Conservation (phyloP, 2,113 vertebrate species). For the Strix aluco region DNA sequence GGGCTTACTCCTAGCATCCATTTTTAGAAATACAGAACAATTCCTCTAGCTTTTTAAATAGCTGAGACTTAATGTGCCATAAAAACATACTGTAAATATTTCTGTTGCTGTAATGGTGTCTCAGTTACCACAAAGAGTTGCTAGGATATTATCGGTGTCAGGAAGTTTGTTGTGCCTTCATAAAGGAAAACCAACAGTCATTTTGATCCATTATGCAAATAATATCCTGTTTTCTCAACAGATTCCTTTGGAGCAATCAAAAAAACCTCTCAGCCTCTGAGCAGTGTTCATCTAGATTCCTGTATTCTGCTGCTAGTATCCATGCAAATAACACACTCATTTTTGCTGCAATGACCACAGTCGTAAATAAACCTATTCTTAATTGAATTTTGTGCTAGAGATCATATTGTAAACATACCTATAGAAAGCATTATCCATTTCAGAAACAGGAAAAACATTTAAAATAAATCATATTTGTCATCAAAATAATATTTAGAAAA, state of each 20-base stretch:
- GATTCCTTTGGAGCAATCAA: neutral
- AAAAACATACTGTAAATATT: conserved; percentile 61
- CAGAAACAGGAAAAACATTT: neutral
- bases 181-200: conserved; percentile 40
- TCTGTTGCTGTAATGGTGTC: conserved; percentile 46
- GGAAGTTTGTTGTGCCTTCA: conserved; percentile 45
- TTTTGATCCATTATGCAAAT: conserved; percentile 39
- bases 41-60: conserved; percentile 16
- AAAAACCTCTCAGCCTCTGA: neutral
- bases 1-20: neutral
- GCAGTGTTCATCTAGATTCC: neutral
- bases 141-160: conserved; percentile 68
- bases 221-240: conserved; percentile 7
- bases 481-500: neutral
- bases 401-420: neutral
- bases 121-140: conserved; percentile 42
- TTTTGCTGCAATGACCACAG: neutral
- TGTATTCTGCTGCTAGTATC: neutral
- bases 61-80: conserved; percentile 23
- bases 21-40: conserved; percentile 49
- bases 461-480: neutral
- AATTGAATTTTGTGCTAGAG: neutral
- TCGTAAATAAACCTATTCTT: neutral
- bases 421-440: neutral
- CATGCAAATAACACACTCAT: neutral